These are phyloP conservation scores for Ommatoiulus sabulosus DNA, from an alignment of 2,888 invertebrate genomes.

Conservation along the genomic window DNA sequence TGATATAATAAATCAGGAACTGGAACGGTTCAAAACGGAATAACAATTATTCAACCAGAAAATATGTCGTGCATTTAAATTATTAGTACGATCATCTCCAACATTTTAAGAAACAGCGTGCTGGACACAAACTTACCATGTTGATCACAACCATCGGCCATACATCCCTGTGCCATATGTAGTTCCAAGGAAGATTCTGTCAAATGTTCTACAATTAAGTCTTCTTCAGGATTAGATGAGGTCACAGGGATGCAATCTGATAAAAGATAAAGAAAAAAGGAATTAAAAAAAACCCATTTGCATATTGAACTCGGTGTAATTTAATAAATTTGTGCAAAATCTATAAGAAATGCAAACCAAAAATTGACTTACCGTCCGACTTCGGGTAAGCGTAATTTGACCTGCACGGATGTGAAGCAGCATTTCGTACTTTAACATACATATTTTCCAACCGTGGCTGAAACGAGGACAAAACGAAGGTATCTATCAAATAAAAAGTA, in stretches of 20 bases:
- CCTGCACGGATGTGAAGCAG: constrained; percentile 39
- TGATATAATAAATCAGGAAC: constrained; percentile 58
- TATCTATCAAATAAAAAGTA: no score
- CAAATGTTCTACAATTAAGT: constrained; percentile 52
- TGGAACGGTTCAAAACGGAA: neutral
- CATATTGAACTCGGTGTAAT: no score
- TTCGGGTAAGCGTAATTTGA: constrained; percentile 51
- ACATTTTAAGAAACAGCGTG: no score
- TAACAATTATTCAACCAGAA: no score
- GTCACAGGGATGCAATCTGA: constrained; percentile 49
- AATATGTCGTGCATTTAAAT: no score
- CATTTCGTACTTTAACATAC: constrained; percentile 51
- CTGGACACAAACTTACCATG: constrained; percentile 49
- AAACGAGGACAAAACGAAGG: no score
- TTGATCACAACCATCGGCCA: constrained; percentile 51
- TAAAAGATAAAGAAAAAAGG: neutral
- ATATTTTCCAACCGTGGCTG: constrained; percentile 52
- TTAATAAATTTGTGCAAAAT: no score
- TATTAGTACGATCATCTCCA: no score
- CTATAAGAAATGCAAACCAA: no score
- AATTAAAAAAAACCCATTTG: no score
- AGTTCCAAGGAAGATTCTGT: constrained; percentile 57
- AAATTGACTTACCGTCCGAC: constrained; percentile 41
- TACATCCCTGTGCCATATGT: constrained; percentile 55
- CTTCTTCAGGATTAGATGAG: constrained; percentile 54